Evolutionary conservation across 53 echinoderm and acorn worm genomes (phyloP).

Genomic region (Echinarachnius parma): DNA sequence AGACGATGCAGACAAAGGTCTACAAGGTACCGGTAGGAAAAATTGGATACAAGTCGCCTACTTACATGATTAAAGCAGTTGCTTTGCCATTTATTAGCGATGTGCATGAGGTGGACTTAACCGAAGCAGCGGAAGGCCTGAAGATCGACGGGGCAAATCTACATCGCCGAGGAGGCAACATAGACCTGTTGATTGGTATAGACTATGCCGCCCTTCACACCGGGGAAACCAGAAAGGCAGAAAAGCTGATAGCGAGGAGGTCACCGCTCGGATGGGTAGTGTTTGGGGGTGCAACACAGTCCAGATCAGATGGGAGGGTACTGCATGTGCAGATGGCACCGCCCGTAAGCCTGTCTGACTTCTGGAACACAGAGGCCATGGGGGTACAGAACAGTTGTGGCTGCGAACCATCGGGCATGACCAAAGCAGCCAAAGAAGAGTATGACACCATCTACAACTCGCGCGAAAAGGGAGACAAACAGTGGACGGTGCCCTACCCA

Average conservation of each 20-base stretch:
- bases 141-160: not conserved
- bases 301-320: conserved; percentile 9
- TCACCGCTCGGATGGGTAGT: conserved; percentile 58
- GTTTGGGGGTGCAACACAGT: conserved; percentile 26
- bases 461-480: conserved; percentile 43
- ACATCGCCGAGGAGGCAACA: conserved; percentile 11
- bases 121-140: not conserved
- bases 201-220: conserved; percentile 38
- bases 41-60: not conserved
- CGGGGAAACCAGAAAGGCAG: conserved; percentile 35
- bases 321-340: conserved; percentile 38
- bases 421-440: conserved; percentile 38
- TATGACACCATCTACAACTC: conserved; percentile 43
- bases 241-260: conserved; percentile 22
- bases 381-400: conserved; percentile 36
- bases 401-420: conserved; percentile 20
- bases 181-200: conserved; percentile 52
- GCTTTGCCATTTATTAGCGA: conserved; percentile 42
- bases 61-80: not conserved
- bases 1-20: conserved; percentile 23
- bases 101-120: not conserved
- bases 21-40: conserved; percentile 33
- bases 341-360: conserved; percentile 45
- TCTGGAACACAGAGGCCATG: conserved; percentile 57
- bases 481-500: conserved; percentile 59